phyloP scores from a whole-genome alignment of 2,888 invertebrate genomes.

The Malthinus seriepunctatus region DNA sequence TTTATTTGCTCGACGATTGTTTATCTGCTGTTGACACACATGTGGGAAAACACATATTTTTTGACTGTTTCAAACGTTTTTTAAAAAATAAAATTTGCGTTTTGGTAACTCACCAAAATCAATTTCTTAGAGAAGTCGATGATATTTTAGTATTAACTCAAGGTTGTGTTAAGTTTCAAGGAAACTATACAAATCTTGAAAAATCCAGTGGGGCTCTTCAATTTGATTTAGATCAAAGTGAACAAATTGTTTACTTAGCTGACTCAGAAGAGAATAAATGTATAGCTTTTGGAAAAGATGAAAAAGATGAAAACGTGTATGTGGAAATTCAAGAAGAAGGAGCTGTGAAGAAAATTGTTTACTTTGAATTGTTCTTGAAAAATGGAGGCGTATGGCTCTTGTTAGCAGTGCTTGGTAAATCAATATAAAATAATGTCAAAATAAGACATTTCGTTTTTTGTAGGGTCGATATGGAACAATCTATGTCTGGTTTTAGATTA shows the following conservation, averaged over 20 bases:
- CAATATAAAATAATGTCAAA: constrained; percentile 32
- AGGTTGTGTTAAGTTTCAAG: constrained; percentile 61
- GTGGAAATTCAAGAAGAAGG: constrained; percentile 38
- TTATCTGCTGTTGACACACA: constrained; percentile 76
- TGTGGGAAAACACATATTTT: constrained; percentile 70
- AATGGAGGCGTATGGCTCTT: constrained; percentile 38
- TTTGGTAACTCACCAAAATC: constrained; percentile 68
- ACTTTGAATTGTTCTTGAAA: constrained; percentile 37
- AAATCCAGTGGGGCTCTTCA: too few relatives aligned
- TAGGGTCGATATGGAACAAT: constrained; percentile 34
- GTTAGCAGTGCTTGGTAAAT: constrained; percentile 28
- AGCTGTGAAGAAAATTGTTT: constrained; percentile 35
- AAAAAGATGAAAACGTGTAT: constrained; percentile 29
- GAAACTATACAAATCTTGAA: constrained; percentile 38
- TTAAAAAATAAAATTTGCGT: constrained; percentile 61
- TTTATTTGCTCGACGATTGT: constrained; percentile 78
- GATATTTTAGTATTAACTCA: constrained; percentile 60
- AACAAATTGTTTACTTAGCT: constrained; percentile 45
- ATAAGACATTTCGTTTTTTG: constrained; percentile 34
- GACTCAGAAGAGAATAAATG: constrained; percentile 5
- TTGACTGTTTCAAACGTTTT: constrained; percentile 66
- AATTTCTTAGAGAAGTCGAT: constrained; percentile 57
- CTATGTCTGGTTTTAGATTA: constrained; percentile 17
- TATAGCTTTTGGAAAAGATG: constrained; percentile 13
- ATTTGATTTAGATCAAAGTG: constrained; percentile 40